Evolutionary conservation across 2,113 vertebrate species (phyloP), one percentile per base, ranked within the genome.

Genomic region (Oryzias melastigma): DNA sequence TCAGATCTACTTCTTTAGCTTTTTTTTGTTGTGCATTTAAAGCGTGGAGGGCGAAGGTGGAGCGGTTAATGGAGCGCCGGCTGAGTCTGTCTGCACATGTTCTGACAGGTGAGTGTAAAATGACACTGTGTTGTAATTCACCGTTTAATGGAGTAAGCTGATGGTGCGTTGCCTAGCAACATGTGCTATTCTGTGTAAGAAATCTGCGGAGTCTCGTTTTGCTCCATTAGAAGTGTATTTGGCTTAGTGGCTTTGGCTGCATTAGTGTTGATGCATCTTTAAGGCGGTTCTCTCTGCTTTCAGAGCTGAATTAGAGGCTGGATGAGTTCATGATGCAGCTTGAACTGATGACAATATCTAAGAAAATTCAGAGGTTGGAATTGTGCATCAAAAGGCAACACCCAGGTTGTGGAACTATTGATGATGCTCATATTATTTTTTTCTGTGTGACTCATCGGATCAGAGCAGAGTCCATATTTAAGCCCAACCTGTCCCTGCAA

Each of bases 141-240:
- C 16, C 24, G 42, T 52, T 54, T 54, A 62, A 43, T 25, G 35
- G 35, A 51, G 44, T n/a, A 47, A 47, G 44, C 27, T 10, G 25
- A 10, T 17, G 2, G 14, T 47, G 61, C 14, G 52, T 65, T 65
- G 46, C 62, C 19, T 56, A 24, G 62, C 35, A 65, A 65, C 45
- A 10, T 48, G 29, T 41, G 19, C 24, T 17, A 20, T 24, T 20
- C 15, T 29, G 50, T 6, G 16, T n/a, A 41, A 24, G 15, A 17
- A 51, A 14, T 18, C 19, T 41, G 14, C 22, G 22, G 35, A 40
- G 4, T 10, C 14, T 29, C 14, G 27, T 27, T 20, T 44, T 18
- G 49, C 60, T 24, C 47, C 1, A 12, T 43, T 18, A 41, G 35
- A 35, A 35, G 35, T 35, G 10, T 35, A 12, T 35, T 35, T 35